Percentiles rank a stretch among this genome's conserved stretches.
phyloP scores from a whole-genome alignment of 2,888 invertebrate genomes.

The Oscheius myriophilus region DNA sequence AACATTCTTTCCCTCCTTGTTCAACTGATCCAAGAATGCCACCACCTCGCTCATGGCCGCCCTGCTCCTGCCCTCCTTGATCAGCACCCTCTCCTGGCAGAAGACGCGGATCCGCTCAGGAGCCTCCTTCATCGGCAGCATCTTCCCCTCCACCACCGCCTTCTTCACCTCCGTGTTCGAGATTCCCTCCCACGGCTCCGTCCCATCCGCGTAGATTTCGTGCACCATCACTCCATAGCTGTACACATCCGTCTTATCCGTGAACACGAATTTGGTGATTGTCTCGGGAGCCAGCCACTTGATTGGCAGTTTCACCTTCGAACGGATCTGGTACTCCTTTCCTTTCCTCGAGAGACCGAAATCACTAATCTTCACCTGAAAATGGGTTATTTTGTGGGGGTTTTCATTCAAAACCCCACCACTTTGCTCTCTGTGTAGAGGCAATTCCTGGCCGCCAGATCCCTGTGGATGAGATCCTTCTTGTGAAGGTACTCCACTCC shows the following conservation, averaged over 20 bases:
- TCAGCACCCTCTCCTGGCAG: slow-evolving; percentile 37
- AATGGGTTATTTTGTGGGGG: too few relatives aligned
- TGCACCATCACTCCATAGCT: slow-evolving; percentile 49
- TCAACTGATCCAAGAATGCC: slow-evolving; percentile 27
- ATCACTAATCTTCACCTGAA: slow-evolving; percentile 44
- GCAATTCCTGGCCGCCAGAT: slow-evolving; percentile 29
- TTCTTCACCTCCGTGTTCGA: too few relatives aligned
- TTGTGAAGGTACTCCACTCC: too few relatives aligned
- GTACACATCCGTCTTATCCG: too few relatives aligned
- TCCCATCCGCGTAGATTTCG: slow-evolving; percentile 44
- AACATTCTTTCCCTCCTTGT: too few relatives aligned
- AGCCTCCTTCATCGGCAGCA: slow-evolving; percentile 34
- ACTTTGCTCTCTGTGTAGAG: slow-evolving; percentile 8
- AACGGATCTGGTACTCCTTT: slow-evolving; percentile 25
- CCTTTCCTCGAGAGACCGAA: slow-evolving; percentile 41
- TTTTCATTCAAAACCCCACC: too few relatives aligned
- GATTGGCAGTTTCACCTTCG: slow-evolving; percentile 42
- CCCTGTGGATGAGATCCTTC: too few relatives aligned
- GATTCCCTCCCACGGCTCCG: slow-evolving; percentile 45
- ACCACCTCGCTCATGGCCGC: slow-evolving; percentile 40
- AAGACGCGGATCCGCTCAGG: slow-evolving; percentile 43
- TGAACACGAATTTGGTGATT: too few relatives aligned
- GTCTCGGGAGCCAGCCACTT: too few relatives aligned
- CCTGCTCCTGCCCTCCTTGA: slow-evolving; percentile 34
- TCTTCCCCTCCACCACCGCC: too few relatives aligned